Evolutionary conservation across 2,797 vertebrate species (phyloP).

Genomic region (Crenichthys baileyi): DNA sequence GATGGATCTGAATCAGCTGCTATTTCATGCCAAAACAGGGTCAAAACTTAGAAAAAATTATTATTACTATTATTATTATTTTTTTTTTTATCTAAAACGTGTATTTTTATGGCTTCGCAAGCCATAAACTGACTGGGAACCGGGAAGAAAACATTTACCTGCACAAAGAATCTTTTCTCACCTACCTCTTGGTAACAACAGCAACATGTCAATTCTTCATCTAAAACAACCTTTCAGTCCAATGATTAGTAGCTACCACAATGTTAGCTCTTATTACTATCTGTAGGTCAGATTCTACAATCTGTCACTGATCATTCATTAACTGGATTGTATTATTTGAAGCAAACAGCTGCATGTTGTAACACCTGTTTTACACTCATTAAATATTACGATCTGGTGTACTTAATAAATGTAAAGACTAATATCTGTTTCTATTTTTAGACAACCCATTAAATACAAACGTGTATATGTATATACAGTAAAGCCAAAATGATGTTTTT

Average conservation of each 20-base stretch:
- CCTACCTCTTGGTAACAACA: background rate
- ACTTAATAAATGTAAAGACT: background rate
- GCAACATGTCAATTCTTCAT: background rate
- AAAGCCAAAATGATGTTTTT: too few relatives aligned
- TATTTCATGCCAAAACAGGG: background rate
- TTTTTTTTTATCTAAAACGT: background rate
- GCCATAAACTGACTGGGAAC: background rate
- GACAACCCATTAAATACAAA: background rate
- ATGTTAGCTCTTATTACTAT: background rate
- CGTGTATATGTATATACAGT: too few relatives aligned
- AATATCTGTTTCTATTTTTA: background rate
- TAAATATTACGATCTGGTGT: background rate
- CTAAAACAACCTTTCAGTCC: background rate
- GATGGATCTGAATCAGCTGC: conserved; percentile 9
- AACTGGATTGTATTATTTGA: background rate
- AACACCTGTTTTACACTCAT: background rate
- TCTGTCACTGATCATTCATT: background rate
- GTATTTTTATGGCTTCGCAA: background rate
- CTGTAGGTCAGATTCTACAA: background rate
- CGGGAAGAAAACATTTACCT: too few relatives aligned
- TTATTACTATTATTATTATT: background rate
- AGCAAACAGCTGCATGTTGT: background rate
- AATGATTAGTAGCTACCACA: too few relatives aligned
- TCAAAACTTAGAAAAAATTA: background rate
- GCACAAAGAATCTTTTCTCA: background rate